Conservation (phyloP, 2,797 vertebrate genomes). For the Philypnodon macrostomus region DNA sequence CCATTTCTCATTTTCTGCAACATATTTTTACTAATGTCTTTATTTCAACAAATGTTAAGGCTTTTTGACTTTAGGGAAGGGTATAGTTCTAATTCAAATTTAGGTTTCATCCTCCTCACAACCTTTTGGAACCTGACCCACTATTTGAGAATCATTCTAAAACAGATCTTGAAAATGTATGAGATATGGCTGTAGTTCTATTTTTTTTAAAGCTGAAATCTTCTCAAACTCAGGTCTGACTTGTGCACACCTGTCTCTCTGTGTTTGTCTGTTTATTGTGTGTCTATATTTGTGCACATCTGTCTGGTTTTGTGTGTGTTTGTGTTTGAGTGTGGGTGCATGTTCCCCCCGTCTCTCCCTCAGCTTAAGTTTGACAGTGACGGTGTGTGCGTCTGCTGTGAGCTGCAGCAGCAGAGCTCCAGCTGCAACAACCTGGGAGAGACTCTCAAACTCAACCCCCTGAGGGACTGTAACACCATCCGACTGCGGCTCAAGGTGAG, state of each 20-base stretch:
- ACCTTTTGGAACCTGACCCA: no score
- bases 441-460: conserved; percentile 92
- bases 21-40: no score
- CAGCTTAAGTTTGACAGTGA: conserved; percentile 97
- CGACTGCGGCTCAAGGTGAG: conserved; percentile 91
- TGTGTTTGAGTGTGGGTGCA: conserved; percentile 70
- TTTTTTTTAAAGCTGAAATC: no score
- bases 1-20: no score
- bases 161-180: no score
- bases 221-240: conserved; percentile 47
- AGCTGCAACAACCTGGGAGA: conserved; percentile 96
- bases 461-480: conserved; percentile 92
- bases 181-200: no score
- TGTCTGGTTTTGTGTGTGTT: conserved; percentile 30
- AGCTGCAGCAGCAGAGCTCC: conserved; percentile 88
- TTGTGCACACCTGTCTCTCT: conserved; percentile 30
- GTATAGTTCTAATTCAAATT: no score
- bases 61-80: no score
- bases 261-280: conserved; percentile 7
- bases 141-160: no score
- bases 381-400: conserved; percentile 96
- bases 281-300: no score
- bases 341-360: conserved; percentile 57
- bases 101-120: no score
- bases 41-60: no score